Percentiles rank a stretch among this genome's conserved stretches.
These are phyloP conservation scores for Motacilla alba DNA, from an alignment of 2,113 vertebrate species.

Conservation along the genomic window DNA sequence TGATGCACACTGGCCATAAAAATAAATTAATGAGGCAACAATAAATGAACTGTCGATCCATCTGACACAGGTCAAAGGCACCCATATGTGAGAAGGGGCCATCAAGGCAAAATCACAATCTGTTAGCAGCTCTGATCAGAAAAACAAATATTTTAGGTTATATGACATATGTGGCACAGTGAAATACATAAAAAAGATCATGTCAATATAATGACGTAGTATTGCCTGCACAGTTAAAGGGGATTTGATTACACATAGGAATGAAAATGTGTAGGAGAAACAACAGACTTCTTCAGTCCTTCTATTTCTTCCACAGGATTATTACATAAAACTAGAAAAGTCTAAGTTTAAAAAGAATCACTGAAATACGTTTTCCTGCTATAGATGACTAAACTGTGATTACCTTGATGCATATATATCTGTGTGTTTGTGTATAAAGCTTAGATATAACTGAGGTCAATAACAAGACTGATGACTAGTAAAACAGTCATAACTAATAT, in stretches of 20 bases:
- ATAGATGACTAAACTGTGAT: neutral
- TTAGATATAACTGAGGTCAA: neutral
- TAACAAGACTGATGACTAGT: neutral
- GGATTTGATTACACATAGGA: neutral
- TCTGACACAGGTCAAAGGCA: neutral
- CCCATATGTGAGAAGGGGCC: neutral
- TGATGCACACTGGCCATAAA: neutral
- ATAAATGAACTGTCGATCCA: neutral
- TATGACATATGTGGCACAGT: neutral
- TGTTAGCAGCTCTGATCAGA: neutral
- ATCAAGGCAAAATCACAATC: neutral
- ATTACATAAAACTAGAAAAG: neutral
- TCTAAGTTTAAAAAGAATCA: neutral
- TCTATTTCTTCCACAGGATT: neutral
- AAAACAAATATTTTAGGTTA: neutral
- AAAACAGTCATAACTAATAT: neutral
- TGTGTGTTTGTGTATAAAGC: neutral
- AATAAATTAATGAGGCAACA: slow-evolving; percentile 8
- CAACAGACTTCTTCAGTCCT: neutral
- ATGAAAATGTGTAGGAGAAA: neutral
- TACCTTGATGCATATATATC: neutral
- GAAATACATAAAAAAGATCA: neutral
- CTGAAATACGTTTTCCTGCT: neutral
- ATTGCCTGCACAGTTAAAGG: neutral
- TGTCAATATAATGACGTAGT: neutral